phyloP scores from a whole-genome alignment of 23 tunicate genomes.

The Trididemnum clinides region DNA sequence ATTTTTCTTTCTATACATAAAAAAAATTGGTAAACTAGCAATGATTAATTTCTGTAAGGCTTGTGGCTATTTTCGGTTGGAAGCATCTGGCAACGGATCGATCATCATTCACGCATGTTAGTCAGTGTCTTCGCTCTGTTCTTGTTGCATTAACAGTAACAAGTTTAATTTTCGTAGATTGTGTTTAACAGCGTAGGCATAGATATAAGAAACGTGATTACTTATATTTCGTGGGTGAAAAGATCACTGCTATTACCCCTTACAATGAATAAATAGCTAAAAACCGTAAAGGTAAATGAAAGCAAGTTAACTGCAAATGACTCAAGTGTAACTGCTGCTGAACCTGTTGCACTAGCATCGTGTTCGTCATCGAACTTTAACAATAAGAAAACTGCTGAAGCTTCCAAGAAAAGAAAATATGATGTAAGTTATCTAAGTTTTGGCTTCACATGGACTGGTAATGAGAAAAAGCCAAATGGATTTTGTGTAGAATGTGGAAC shows the following conservation, averaged over 20 bases:
- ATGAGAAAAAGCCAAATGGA: slow-evolving; percentile 10
- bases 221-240: no score
- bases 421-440: slow-evolving; percentile 12
- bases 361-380: slow-evolving; percentile 7
- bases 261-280: not conserved
- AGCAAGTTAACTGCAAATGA: slow-evolving; percentile 11
- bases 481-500: slow-evolving; percentile 17
- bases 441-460: slow-evolving; percentile 33
- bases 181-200: not conserved
- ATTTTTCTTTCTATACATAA: not conserved
- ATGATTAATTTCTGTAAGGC: no score
- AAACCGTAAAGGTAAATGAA: slow-evolving; percentile 13
- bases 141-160: not conserved
- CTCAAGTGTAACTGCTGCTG: slow-evolving; percentile 25
- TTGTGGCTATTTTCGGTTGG: no score
- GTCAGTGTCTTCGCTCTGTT: not conserved
- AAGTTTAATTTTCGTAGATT: no score
- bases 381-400: slow-evolving; percentile 19
- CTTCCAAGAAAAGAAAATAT: slow-evolving; percentile 16
- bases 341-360: slow-evolving; percentile 14
- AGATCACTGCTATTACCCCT: no score
- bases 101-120: not conserved
- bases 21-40: not conserved
- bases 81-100: not conserved
- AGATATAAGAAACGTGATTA: slow-evolving; percentile 17